phyloP scores from a whole-genome alignment of 2,888 invertebrate genomes.

The Mythimna ferrago region DNA sequence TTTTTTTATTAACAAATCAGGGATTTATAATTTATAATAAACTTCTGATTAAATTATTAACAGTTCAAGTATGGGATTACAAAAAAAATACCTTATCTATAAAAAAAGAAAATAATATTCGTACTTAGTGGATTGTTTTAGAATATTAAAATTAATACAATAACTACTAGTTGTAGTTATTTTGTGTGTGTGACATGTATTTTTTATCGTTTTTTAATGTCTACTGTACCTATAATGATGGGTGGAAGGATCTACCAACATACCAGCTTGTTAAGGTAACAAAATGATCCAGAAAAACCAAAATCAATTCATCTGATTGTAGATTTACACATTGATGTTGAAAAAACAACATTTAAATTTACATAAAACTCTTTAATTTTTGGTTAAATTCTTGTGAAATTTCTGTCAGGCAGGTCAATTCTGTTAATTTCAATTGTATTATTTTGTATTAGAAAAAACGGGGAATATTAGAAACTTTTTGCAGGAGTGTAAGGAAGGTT shows the following conservation, averaged over 20 bases:
- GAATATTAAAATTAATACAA: constrained; percentile 52
- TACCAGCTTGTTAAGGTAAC: constrained; percentile 93
- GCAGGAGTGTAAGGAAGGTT: background rate
- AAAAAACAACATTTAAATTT: constrained; percentile 26
- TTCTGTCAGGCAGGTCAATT: constrained; percentile 59
- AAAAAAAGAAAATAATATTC: background rate
- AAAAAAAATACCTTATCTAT: background rate
- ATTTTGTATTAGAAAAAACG: background rate
- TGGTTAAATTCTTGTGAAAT: constrained; percentile 62
- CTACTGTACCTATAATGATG: constrained; percentile 89
- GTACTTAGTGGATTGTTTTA: constrained; percentile 20
- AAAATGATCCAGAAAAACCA: constrained; percentile 78
- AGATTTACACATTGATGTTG: constrained; percentile 86
- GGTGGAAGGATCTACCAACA: constrained; percentile 92
- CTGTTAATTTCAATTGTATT: background rate
- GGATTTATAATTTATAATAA: constrained; percentile 2
- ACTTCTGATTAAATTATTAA: constrained; percentile 28
- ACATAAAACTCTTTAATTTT: background rate
- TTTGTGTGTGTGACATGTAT: constrained; percentile 89
- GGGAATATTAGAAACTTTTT: background rate
- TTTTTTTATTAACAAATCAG: background rate
- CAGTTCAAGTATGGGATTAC: constrained; percentile 64
- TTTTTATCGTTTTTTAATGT: constrained; percentile 90
- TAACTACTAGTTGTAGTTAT: constrained; percentile 77
- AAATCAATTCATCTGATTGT: constrained; percentile 82